Base-by-base conservation (phyloP, 2,888 invertebrate genomes). In the Sphaerophoria rueppellii region DNA sequence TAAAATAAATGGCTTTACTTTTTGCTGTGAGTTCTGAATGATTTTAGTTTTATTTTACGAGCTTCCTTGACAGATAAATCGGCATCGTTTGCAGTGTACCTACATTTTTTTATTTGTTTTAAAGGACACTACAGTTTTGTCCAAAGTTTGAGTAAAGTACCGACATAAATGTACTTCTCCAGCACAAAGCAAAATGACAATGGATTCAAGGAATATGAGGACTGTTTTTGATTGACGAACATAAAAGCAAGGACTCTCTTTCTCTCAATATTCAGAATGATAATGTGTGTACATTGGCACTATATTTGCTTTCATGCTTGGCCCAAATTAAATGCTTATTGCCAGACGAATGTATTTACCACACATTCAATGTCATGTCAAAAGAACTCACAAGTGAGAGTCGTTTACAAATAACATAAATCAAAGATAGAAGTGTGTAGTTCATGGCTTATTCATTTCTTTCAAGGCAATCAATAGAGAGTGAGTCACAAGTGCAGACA, bases 221-320 rank as follows among this genome's bases (percentile, higher is more conserved):
- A 79, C 82, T 74, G 74, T 74, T 82, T 79, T 75, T 71, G 65
- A 32, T 82, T 78, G 78, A 71, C 74, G 78, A 82, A 71, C 74
- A 71, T 74, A 79, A 71, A 24, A 74, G 16, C 6, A 52, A 83
- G 74, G 71, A 71, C 55, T 43, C 55, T 83, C 79, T 24, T 2
- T 58, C 55, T 43, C 48, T 83, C 79, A n/a, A n/a, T 58, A 71
- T 83, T 83, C 82, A 83, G 82, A 83, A 83, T 83, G 82, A 74
- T 83, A 79, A 83, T 83, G 75, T 79, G 71, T 83, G 79, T 83
- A 79, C 82, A 75, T 79, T 83, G 70, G 75, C 71, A 70, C 74
- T 79, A 79, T 75, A 75, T 75, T 71, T 70, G 54, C 70, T 78
- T 78, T 74, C 73, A 74, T 63, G 58, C 69, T 58, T 14, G 14